Conservation (phyloP, 2,888 invertebrate species). For the Cephus nigrinus region DNA sequence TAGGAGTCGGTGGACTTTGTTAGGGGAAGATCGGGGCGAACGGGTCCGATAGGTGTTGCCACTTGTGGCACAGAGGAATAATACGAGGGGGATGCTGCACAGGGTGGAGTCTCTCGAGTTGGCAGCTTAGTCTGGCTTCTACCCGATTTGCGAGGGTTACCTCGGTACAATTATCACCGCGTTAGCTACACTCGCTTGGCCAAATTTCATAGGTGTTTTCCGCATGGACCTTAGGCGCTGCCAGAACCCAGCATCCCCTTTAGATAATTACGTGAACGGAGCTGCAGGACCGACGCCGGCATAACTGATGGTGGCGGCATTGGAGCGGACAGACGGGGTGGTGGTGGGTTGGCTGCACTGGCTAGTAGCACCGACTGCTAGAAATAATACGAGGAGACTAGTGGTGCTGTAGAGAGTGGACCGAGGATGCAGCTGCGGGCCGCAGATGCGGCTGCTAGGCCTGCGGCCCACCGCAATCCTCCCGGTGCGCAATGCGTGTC, state of each 20-base stretch:
- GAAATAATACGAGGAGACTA: neutral
- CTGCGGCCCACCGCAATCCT: slow-evolving; percentile 49
- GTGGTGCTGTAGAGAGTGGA: neutral
- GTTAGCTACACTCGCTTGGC: slow-evolving; percentile 22
- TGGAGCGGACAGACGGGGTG: no score
- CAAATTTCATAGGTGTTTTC: slow-evolving; percentile 24
- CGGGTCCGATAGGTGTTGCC: no score
- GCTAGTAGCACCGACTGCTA: slow-evolving; percentile 9
- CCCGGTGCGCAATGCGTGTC: slow-evolving; percentile 38
- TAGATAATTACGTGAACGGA: slow-evolving; percentile 38
- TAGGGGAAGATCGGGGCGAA: no score
- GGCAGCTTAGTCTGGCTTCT: neutral
- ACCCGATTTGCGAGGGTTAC: neutral
- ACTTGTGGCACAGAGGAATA: no score
- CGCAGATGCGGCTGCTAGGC: slow-evolving; percentile 39
- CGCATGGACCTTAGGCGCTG: slow-evolving; percentile 16
- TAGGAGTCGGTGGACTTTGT: no score
- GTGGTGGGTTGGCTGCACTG: no score
- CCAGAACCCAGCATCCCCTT: slow-evolving; percentile 7
- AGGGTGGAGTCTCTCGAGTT: slow-evolving; percentile 1
- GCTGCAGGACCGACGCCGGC: neutral
- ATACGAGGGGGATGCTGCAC: no score
- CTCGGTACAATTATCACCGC: slow-evolving; percentile 16
- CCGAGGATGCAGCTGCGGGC: slow-evolving; percentile 32
- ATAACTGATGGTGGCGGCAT: no score